Conservation (phyloP, 1,140 invertebrate genomes). For the Pinna nobilis region DNA sequence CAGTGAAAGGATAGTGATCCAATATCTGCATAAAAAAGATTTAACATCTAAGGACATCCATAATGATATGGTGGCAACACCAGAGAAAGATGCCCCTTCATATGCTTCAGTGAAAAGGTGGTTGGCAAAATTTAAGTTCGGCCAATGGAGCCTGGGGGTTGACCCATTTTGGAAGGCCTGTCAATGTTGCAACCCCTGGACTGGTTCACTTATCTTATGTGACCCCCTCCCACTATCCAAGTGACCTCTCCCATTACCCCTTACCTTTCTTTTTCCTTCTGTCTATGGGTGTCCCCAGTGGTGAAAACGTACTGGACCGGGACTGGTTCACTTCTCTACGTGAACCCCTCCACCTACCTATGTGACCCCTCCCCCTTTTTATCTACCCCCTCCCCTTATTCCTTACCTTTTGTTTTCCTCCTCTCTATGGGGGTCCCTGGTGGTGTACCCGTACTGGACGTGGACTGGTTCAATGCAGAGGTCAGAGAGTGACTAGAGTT, state of each 20-base stretch:
- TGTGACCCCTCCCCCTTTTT: not conserved
- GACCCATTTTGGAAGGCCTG: no score
- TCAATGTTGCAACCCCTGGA: no score
- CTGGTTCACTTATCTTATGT: no score
- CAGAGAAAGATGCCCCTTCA: no score
- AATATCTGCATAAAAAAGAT: no score
- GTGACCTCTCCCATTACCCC: not conserved
- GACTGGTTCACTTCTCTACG: not conserved
- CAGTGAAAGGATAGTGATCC: no score
- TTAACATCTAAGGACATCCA: no score
- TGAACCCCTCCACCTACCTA: not conserved
- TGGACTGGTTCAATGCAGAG: slow-evolving; percentile 18
- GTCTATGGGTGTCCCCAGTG: not conserved
- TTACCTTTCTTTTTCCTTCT: no score
- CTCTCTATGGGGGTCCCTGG: slow-evolving; percentile 65
- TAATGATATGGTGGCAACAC: no score
- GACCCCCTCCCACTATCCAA: not conserved
- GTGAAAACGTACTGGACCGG: not conserved
- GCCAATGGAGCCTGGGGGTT: no score
- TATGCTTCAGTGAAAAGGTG: no score
- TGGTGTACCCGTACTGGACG: slow-evolving; percentile 53
- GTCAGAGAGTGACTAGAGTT: slow-evolving; percentile 30
- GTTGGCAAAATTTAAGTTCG: no score
- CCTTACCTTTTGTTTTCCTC: slow-evolving; percentile 56
- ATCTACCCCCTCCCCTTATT: not conserved